Evolutionary conservation across 2,888 invertebrate genomes (phyloP).

Genomic region (Lasius fuliginosus): DNA sequence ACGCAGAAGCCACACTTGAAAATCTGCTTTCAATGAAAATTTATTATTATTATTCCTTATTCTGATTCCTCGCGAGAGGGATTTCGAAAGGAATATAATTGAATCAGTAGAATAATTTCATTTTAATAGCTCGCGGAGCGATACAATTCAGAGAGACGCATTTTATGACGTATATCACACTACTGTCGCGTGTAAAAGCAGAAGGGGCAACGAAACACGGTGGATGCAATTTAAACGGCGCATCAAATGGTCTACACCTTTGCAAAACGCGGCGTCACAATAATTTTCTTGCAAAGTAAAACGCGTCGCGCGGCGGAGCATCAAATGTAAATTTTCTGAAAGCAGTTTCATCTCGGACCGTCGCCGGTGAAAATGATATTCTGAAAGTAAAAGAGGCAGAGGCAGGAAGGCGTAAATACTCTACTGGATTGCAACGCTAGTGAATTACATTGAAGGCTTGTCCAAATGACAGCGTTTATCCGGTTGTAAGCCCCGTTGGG

Average conservation of each 20-base stretch:
- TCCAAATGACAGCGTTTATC: conserved; percentile 73
- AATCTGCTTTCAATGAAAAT: neutral
- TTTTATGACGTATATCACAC: neutral
- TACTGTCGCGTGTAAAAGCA: conserved; percentile 3
- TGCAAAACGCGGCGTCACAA: conserved; percentile 19
- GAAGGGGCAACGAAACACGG: neutral
- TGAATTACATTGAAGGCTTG: conserved; percentile 70
- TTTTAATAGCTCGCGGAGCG: neutral
- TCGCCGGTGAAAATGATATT: conserved; percentile 51
- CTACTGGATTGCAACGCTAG: conserved; percentile 57
- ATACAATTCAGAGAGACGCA: neutral
- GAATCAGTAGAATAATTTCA: conserved; percentile 11
- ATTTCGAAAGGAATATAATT: neutral
- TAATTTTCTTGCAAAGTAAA: conserved; percentile 41
- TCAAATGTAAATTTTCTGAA: conserved; percentile 54
- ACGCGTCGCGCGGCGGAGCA: conserved; percentile 18
- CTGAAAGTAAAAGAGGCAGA: conserved; percentile 14
- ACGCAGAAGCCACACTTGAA: neutral
- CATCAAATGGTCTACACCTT: conserved; percentile 16
- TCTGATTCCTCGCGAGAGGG: neutral
- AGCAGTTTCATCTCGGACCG: conserved; percentile 41
- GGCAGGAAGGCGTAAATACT: conserved; percentile 61
- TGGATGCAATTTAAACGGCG: conserved; percentile 17
- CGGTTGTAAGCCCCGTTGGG: conserved; percentile 66
- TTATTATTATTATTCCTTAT: neutral